These are phyloP conservation scores for Rhabdophis nuchalis DNA, from an alignment of 2,797 vertebrate species.

Conservation along the genomic window DNA sequence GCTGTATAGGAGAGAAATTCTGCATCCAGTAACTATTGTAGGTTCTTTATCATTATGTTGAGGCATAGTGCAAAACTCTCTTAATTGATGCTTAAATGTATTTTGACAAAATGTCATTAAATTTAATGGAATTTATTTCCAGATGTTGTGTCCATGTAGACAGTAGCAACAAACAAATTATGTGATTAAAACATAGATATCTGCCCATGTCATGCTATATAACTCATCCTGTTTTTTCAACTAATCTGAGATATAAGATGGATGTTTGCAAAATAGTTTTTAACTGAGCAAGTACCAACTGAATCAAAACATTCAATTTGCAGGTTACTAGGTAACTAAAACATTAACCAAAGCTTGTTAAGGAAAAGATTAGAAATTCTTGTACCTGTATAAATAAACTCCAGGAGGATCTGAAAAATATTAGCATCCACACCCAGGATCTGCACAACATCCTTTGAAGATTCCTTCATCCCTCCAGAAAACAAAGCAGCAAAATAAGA, in stretches of 20 bases:
- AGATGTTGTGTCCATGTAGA: background rate
- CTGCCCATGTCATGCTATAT: background rate
- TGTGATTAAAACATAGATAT: background rate
- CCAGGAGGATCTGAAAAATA: slow-evolving; percentile 86
- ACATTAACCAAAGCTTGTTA: background rate
- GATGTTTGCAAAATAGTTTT: background rate
- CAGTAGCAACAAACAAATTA: background rate
- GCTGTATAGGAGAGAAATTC: background rate
- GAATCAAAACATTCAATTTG: background rate
- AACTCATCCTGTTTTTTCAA: background rate
- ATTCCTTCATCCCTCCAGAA: slow-evolving; percentile 88
- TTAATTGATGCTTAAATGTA: background rate
- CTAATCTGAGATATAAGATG: background rate
- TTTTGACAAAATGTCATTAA: background rate
- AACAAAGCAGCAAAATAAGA: slow-evolving; percentile 93
- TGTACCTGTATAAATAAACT: slow-evolving; percentile 90
- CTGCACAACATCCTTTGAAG: slow-evolving; percentile 84
- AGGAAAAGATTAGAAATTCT: background rate
- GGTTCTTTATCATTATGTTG: background rate
- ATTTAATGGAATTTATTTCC: background rate
- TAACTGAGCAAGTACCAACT: background rate
- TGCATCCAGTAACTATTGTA: background rate
- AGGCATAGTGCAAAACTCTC: background rate
- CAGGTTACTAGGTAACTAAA: background rate
- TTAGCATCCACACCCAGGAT: slow-evolving; percentile 85